A percentile compares a stretch with the other conserved stretches of the same genome.
Evolutionary conservation across 2,113 vertebrate species (phyloP).

Genomic region (Hiodon alosoides): DNA sequence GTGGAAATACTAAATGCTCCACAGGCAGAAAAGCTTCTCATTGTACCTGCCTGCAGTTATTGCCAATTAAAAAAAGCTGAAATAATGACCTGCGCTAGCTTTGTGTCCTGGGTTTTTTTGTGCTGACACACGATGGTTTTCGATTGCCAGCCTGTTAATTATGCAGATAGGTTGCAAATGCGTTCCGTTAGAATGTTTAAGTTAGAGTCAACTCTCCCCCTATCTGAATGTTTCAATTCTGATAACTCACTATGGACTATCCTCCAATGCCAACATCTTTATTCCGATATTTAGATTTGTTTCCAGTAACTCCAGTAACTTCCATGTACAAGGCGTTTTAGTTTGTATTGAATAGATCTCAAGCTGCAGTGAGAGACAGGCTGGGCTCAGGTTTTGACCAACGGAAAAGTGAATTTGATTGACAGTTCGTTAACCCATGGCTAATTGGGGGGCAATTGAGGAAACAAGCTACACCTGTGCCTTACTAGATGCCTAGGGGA

Average conservation of each 20-base stretch:
- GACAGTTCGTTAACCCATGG: too few species aligned
- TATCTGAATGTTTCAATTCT: too few species aligned
- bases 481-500: too few species aligned
- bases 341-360: too few species aligned
- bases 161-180: neutral
- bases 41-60: slow-evolving; percentile 11
- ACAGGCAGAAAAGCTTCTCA: slow-evolving; percentile 24
- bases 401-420: too few species aligned
- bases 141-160: slow-evolving; percentile 13
- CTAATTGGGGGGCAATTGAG: too few species aligned
- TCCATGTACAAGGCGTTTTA: too few species aligned
- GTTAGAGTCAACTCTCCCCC: neutral
- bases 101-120: slow-evolving; percentile 18
- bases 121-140: slow-evolving; percentile 29
- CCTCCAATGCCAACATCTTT: neutral
- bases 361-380: too few species aligned
- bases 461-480: too few species aligned
- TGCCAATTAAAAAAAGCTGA: slow-evolving; percentile 34
- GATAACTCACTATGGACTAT: too few species aligned
- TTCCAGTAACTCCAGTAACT: too few species aligned
- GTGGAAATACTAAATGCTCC: slow-evolving; percentile 6
- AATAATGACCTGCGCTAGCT: slow-evolving; percentile 31
- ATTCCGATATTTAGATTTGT: neutral
- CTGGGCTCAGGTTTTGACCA: too few species aligned
- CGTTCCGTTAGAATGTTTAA: neutral